Evolutionary conservation across 1,140 invertebrate genomes (phyloP).

Genomic region (Armadillidium nasatum): DNA sequence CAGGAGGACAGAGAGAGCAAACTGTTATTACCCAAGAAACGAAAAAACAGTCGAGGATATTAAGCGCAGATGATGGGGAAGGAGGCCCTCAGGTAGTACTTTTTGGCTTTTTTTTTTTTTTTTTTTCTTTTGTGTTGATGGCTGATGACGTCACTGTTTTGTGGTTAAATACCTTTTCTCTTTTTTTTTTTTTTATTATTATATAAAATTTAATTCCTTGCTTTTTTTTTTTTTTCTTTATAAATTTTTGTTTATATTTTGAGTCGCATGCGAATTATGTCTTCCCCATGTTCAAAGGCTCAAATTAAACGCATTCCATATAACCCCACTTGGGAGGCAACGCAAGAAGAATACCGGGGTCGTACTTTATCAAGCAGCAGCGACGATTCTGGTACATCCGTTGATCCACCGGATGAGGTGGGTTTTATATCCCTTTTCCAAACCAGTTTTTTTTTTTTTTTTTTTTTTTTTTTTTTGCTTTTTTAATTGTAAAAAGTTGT

Average conservation of each 20-base stretch:
- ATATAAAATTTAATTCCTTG: background rate
- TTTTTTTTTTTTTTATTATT: no score
- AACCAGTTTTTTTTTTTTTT: no score
- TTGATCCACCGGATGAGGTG: slow-evolving; percentile 64
- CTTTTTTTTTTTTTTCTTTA: background rate
- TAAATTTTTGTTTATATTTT: background rate
- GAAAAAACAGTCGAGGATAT: slow-evolving; percentile 68
- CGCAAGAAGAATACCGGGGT: slow-evolving; percentile 14
- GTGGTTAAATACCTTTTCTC: no score
- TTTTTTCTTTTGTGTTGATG: background rate
- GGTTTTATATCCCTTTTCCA: no score
- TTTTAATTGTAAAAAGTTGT: no score
- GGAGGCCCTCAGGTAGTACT: background rate
- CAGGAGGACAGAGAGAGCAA: slow-evolving; percentile 74
- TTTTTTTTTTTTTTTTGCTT: no score
- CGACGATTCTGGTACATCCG: slow-evolving; percentile 80
- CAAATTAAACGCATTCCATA: slow-evolving; percentile 28
- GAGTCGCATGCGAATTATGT: background rate
- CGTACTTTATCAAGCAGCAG: slow-evolving; percentile 59
- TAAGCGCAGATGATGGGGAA: slow-evolving; percentile 45
- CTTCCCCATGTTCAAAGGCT: slow-evolving; percentile 3
- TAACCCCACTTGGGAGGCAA: slow-evolving; percentile 12
- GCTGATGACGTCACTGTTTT: no score
- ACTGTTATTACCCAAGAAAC: slow-evolving; percentile 83
- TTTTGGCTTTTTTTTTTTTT: background rate